Evolutionary conservation across 2,113 vertebrate genomes (phyloP), one percentile per base, ranked within the genome.

Genomic region (Leptobrachium leishanense): DNA sequence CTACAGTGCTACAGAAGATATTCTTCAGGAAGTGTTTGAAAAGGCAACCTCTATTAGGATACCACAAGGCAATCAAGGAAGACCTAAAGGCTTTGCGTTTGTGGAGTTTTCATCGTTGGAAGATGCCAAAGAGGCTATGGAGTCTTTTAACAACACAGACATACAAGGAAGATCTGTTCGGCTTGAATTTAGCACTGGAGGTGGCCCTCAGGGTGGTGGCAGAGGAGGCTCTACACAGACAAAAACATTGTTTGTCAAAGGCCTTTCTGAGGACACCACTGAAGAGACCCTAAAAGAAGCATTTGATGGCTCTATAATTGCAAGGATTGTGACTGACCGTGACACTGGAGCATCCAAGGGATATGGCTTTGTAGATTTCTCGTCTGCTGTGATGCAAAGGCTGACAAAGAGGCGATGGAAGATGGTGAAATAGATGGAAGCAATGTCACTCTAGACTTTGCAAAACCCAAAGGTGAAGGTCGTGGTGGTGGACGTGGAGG

Each of bases 341-440:
- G 97, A 99, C 2, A 97, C 97, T 0, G 98, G 97, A 0, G 94
- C 95, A 0, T 98, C 96, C 69, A 98, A 98, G 91, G 95, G 98
- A 97, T 99, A 88, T 79, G 98, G 98, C 1, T 99, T 98, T 88
- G 96, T 99, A 46, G 96, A 98, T 89, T 99, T 99, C 50, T 92
- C 95, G 82, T 95, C 91, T 1, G 92, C 97, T 43, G 91, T 10
- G 98, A 97, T 81, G 97, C 96, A 85, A 98, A 98, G 86, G 94
- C 95, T 3, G 98, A 96, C 31, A 98, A 96, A 82, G 96, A 97
- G 72, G 94, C 96, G 31, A 99, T 99, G 98, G 96, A 98, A 12
- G 94, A 96, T 0, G 94, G 96, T 0, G 96, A 98, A 87, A 95
- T 98, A 0, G 96, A 99, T 2, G 97, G 97, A 74, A 95, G 87